These are phyloP conservation scores for Tupaia tana DNA, from an alignment of 2,113 vertebrate genomes.

Conservation along the genomic window DNA sequence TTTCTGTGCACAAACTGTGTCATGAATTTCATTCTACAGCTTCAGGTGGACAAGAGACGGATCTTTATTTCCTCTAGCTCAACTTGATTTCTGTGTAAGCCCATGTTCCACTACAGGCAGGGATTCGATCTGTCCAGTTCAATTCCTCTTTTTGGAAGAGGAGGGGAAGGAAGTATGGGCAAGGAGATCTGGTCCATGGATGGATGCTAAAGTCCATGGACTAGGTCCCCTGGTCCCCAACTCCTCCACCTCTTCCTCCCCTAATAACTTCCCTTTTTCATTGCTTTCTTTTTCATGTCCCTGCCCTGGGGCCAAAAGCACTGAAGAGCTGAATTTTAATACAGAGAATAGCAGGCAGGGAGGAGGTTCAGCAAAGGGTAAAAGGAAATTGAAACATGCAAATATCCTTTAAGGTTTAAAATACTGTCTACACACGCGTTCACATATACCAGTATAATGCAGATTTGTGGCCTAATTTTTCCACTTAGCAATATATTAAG, in stretches of 20 bases:
- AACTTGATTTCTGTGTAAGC: not conserved
- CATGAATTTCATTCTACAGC: not conserved
- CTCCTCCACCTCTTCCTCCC: not conserved
- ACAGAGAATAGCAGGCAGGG: not conserved
- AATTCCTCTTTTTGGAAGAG: not conserved
- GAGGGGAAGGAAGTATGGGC: rapidly evolving
- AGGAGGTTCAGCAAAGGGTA: not conserved
- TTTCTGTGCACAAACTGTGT: not conserved
- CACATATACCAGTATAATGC: too few species aligned
- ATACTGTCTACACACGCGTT: not conserved
- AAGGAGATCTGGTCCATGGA: rapidly evolving
- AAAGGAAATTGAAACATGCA: not conserved
- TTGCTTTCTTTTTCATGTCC: not conserved
- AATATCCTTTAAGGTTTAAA: conserved; percentile 1
- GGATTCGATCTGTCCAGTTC: rapidly evolving
- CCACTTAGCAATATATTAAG: rapidly evolving
- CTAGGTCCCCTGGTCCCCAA: not conserved
- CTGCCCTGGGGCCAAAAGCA: not conserved
- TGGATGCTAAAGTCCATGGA: not conserved
- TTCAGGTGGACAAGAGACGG: not conserved
- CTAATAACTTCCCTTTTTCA: not conserved
- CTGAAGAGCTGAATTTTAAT: conserved; percentile 10
- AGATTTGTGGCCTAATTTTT: not conserved
- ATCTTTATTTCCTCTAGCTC: not conserved
- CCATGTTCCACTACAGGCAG: rapidly evolving